phyloP scores from a whole-genome alignment of 2,888 invertebrate genomes.

The Acleris emargana region DNA sequence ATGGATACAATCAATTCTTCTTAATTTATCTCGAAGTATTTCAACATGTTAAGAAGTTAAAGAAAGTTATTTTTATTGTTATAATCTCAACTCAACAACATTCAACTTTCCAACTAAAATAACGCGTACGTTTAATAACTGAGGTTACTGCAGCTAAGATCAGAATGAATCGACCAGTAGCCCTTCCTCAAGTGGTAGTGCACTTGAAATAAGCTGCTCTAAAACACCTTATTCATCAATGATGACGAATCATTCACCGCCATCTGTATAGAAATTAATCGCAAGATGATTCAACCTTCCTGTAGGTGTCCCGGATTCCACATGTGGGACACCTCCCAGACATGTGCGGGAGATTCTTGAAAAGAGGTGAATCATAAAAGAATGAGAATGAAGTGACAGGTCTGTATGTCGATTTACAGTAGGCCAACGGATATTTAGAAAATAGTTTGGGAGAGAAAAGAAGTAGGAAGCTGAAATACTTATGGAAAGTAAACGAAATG shows the following conservation, averaged over 20 bases:
- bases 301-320: conserved; percentile 57
- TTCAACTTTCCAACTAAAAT: background rate
- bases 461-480: no score
- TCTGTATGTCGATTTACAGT: background rate
- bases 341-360: conserved; percentile 49
- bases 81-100: no score
- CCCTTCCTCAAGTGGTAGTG: conserved; percentile 21
- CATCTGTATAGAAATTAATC: conserved; percentile 31
- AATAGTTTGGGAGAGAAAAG: no score
- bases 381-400: conserved; percentile 38
- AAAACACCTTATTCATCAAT: conserved; percentile 27
- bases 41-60: no score
- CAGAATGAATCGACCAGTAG: conserved; percentile 22
- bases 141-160: conserved; percentile 10
- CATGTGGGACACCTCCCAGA: conserved; percentile 50
- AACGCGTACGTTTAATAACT: background rate
- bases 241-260: conserved; percentile 31
- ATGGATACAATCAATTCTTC: no score
- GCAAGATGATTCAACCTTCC: conserved; percentile 52
- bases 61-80: no score
- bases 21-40: no score
- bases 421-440: no score
- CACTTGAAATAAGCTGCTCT: conserved; percentile 25
- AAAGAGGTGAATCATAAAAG: conserved; percentile 61
- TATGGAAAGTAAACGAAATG: no score